These are phyloP conservation scores for Odiellus spinosus DNA, from an alignment of 2,888 invertebrate species.

Conservation along the genomic window DNA sequence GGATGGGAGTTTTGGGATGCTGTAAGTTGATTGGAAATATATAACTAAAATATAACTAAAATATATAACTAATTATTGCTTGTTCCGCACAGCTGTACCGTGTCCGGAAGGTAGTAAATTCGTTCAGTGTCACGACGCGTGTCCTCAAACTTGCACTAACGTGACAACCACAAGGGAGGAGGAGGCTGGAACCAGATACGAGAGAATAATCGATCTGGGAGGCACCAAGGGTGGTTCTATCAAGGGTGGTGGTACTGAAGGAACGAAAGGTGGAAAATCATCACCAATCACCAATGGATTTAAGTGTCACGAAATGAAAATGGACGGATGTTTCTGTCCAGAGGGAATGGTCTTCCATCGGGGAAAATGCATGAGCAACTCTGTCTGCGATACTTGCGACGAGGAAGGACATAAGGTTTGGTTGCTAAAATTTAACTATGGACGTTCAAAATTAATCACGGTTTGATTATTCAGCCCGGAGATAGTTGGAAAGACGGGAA, in stretches of 20 bases:
- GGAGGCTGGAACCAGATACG: conserved; percentile 24
- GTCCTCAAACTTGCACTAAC: conserved; percentile 42
- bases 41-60: neutral
- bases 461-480: no score
- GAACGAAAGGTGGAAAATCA: neutral
- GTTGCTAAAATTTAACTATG: neutral
- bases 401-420: conserved; percentile 42
- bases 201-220: neutral
- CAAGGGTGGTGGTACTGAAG: no score
- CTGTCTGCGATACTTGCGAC: conserved; percentile 45
- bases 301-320: conserved; percentile 9
- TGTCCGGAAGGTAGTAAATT: conserved; percentile 40
- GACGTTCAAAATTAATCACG: no score
- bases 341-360: conserved; percentile 51
- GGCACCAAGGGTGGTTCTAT: no score
- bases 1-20: conserved; percentile 48
- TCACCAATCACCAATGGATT: conserved; percentile 2
- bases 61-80: neutral
- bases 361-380: conserved; percentile 46
- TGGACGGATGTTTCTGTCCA: conserved; percentile 55
- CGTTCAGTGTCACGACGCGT: conserved; percentile 40
- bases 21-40: conserved; percentile 24
- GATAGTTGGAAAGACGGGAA: conserved; percentile 51
- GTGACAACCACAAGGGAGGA: conserved; percentile 26
- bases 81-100: conserved; percentile 7